Evolutionary conservation across 1,140 invertebrate species (phyloP).

Genomic region (Anadara kagoshimensis): DNA sequence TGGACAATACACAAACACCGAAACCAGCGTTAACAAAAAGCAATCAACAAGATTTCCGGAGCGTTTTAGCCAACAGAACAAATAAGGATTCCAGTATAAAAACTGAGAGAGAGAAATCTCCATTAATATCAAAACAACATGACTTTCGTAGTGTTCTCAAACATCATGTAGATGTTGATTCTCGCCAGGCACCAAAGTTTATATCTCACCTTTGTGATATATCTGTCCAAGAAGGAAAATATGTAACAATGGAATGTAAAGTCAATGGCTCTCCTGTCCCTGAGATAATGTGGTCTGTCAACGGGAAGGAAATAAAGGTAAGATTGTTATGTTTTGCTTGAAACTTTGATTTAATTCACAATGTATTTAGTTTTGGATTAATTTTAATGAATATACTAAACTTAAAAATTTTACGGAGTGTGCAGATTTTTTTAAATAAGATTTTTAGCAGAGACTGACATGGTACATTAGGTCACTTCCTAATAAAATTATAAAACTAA

Average conservation of each 20-base stretch:
- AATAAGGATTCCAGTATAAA: slow-evolving; percentile 31
- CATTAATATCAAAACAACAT: slow-evolving; percentile 16
- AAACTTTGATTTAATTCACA: too few relatives aligned
- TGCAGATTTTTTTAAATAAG: too few relatives aligned
- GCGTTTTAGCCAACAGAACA: slow-evolving; percentile 24
- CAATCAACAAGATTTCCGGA: slow-evolving; percentile 22
- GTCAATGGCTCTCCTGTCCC: slow-evolving; percentile 62
- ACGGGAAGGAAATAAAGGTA: slow-evolving; percentile 63
- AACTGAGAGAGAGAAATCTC: slow-evolving; percentile 22
- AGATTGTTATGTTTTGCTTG: too few relatives aligned
- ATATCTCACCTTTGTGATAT: slow-evolving; percentile 42
- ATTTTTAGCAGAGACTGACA: too few relatives aligned
- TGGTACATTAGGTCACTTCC: too few relatives aligned
- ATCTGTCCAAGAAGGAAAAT: slow-evolving; percentile 72
- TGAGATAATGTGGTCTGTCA: slow-evolving; percentile 62
- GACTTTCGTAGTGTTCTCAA: slow-evolving; percentile 40
- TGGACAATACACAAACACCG: too few relatives aligned
- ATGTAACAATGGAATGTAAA: slow-evolving; percentile 71
- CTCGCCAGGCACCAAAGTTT: slow-evolving; percentile 46
- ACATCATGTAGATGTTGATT: slow-evolving; percentile 21
- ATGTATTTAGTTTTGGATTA: too few relatives aligned
- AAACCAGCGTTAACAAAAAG: too few relatives aligned
- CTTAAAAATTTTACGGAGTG: too few relatives aligned
- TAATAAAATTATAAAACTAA: too few relatives aligned
- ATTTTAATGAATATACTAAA: too few relatives aligned